Percentiles rank a stretch among this genome's conserved stretches.
These are phyloP conservation scores for Oreonectes daqikongensis DNA, from an alignment of 2,797 vertebrate genomes.

Conservation along the genomic window DNA sequence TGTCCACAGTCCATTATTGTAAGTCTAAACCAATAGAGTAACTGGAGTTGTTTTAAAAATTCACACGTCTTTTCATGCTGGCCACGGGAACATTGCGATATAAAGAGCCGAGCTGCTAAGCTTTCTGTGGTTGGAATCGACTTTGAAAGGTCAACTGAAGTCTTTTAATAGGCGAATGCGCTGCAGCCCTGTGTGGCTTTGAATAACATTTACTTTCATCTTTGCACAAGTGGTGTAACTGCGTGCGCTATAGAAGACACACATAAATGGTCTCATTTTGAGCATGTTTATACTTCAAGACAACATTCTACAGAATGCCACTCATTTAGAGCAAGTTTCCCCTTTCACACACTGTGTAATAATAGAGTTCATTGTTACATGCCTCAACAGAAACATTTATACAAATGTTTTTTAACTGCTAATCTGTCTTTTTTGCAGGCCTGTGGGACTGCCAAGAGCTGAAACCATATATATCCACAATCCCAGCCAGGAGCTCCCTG, in stretches of 20 bases:
- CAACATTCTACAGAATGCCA: background rate
- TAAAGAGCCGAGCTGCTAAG: constrained; percentile 30
- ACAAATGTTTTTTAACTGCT: constrained; percentile 12
- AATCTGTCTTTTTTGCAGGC: constrained; percentile 70
- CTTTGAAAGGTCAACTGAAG: constrained; percentile 41
- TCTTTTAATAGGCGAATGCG: constrained; percentile 41
- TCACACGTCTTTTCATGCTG: constrained; percentile 31
- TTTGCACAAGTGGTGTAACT: constrained; percentile 21
- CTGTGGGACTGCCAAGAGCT: constrained; percentile 88
- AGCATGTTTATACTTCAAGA: background rate
- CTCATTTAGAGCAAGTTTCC: constrained; percentile 15
- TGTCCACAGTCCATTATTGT: background rate
- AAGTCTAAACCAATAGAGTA: background rate
- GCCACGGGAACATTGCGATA: constrained; percentile 18
- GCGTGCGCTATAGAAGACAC: background rate
- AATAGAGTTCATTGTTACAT: background rate
- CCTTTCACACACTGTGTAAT: background rate
- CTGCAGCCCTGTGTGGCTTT: constrained; percentile 17
- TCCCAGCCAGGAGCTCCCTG: constrained; percentile 89
- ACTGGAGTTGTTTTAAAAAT: background rate
- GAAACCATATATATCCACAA: constrained; percentile 93
- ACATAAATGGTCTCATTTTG: background rate
- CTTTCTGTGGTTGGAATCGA: constrained; percentile 17
- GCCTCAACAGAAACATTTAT: background rate
- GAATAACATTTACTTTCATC: constrained; percentile 49